Evolutionary conservation across 92 coral and sea anemone genomes (phyloP), one percentile per base, ranked within the genome.

Genomic region (Bergia puertoricense): DNA sequence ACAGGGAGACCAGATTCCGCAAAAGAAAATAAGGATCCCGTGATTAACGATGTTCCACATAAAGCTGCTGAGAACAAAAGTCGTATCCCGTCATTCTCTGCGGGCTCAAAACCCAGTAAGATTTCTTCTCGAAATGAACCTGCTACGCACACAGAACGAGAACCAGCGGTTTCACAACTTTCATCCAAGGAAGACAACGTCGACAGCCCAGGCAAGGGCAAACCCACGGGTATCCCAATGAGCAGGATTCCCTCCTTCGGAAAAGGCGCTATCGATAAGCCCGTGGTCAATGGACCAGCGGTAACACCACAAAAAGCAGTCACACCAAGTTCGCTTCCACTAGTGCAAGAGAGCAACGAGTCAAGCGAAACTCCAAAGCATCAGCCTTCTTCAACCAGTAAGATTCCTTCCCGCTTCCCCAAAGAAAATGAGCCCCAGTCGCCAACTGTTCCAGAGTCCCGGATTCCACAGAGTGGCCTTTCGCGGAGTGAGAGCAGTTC

Each of bases 1-100:
- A 75, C 85, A 45, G 88, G 91, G 50, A 90, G 90, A 56, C 92
- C 94, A 41, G 98, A 95, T 74, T 91, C 96, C 4, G 93, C 98
- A 2, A 95, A 95, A 75, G 98, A 95, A 90, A 95, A 95, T 85
- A 90, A 95, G 77, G 96, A 95, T 77, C 98, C 98, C 2, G 87
- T 84, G 62, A 44, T 44, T 69, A 46, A 48, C 56, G 79, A 84
- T 80, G 72, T 6, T 16, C 30, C 72, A 80, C 85, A 75, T 40
- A 79, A 91, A 82, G 85, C 91, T 9, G 39, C 76, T 14, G 68
- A 89, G 8, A 68, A 78, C 37, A 79, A 76, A 39, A 75, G 88
- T 43, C 91, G 91, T 48, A 82, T 89, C 54, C 89, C 88, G 11
- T 80, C 91, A 45, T 67, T 75, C 69, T 54, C 86, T 67, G 5